Conservation (phyloP, 1,140 invertebrate genomes). For the Plodia interpunctella region DNA sequence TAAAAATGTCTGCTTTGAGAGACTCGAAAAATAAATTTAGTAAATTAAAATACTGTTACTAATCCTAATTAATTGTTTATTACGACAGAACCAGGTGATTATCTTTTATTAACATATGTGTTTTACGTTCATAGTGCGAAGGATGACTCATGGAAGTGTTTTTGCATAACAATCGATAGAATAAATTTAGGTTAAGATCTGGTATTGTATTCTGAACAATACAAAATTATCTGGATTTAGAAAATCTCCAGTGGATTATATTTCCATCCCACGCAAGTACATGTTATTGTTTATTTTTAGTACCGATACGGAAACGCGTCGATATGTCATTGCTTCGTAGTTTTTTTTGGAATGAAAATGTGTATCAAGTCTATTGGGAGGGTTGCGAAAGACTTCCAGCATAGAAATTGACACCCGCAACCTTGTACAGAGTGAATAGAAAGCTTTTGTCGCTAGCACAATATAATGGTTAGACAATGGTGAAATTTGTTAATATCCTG, state of each 20-base stretch:
- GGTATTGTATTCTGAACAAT: constrained; percentile 59
- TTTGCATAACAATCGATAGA: constrained; percentile 76
- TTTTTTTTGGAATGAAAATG: constrained; percentile 64
- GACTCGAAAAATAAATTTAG: constrained; percentile 55
- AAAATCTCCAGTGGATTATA: constrained; percentile 37
- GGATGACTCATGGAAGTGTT: constrained; percentile 62
- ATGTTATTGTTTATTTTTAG: constrained; percentile 68
- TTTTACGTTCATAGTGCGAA: constrained; percentile 36
- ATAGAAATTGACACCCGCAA: constrained; percentile 60
- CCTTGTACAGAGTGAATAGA: constrained; percentile 66
- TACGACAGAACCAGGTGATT: constrained; percentile 56
- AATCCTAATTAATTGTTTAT: constrained; percentile 39
- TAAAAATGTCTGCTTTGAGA: constrained; percentile 70
- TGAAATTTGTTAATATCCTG: constrained; percentile 55
- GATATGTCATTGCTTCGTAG: constrained; percentile 65
- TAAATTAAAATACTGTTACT: constrained; percentile 46
- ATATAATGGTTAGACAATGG: constrained; percentile 56
- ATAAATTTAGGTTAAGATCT: constrained; percentile 75
- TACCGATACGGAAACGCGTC: constrained; percentile 59
- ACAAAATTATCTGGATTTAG: constrained; percentile 45
- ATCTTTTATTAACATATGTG: constrained; percentile 28
- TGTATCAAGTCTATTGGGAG: constrained; percentile 58
- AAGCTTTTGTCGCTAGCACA: constrained; percentile 55
- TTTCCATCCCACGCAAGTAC: constrained; percentile 41
- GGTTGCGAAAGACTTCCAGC: constrained; percentile 65